Conservation (phyloP, 2,888 invertebrate genomes). For the Philopedon plagiatum region DNA sequence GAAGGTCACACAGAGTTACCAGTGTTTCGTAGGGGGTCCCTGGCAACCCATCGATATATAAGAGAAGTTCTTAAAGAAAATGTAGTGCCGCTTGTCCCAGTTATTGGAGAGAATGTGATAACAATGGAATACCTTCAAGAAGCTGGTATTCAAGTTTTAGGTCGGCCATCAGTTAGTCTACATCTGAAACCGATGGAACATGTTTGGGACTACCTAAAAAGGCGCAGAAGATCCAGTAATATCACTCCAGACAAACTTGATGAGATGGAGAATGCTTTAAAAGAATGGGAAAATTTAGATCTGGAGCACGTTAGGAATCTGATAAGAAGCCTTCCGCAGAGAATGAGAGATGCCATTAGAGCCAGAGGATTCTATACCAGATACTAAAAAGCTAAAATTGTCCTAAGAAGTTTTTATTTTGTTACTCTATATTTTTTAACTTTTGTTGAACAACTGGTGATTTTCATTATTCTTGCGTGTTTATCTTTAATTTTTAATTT, state of each 20-base stretch:
- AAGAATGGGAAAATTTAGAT: slow-evolving; percentile 7
- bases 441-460: no score
- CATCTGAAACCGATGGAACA: slow-evolving; percentile 5
- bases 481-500: no score
- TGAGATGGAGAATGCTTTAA: not conserved
- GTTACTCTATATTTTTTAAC: no score
- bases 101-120: not conserved
- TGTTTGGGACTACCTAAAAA: slow-evolving; percentile 2
- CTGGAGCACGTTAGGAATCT: not conserved
- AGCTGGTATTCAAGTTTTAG: slow-evolving; percentile 6
- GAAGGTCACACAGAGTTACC: not conserved
- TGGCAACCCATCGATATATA: slow-evolving; percentile 5
- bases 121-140: not conserved
- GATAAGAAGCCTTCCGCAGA: no score
- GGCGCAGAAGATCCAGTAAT: not conserved
- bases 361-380: not conserved
- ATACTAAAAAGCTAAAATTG: not conserved
- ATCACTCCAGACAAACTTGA: not conserved
- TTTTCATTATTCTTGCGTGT: no score
- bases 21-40: not conserved
- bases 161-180: slow-evolving; percentile 17
- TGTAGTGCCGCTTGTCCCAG: slow-evolving; percentile 1
- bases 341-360: slow-evolving; percentile 2
- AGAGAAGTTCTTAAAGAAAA: slow-evolving; percentile 10
- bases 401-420: no score